Evolutionary conservation across 1,140 invertebrate genomes (phyloP).

Genomic region (Monomorium pharaonis): DNA sequence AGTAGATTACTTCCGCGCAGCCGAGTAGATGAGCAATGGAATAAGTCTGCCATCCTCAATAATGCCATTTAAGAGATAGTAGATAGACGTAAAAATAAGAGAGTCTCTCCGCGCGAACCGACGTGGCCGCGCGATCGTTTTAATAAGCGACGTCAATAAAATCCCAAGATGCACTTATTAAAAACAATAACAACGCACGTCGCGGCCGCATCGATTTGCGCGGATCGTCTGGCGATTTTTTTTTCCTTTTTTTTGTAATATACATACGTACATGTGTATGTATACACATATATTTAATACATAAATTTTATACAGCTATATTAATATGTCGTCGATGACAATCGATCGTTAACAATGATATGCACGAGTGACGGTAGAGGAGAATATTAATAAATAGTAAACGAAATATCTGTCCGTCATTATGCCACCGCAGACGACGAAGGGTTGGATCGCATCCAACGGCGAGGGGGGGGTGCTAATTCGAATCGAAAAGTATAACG

Average conservation of each 20-base stretch:
- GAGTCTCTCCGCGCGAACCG: not conserved
- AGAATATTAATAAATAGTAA: constrained; percentile 77
- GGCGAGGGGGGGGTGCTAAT: no score
- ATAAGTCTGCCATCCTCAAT: not conserved
- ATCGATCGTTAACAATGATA: constrained; percentile 80
- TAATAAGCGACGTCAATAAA: not conserved
- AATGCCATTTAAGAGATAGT: not conserved
- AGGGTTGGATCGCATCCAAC: not conserved
- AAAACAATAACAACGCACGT: not conserved
- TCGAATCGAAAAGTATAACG: not conserved
- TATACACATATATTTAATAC: constrained; percentile 79
- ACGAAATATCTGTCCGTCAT: constrained; percentile 43
- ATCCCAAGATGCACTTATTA: not conserved
- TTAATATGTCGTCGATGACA: constrained; percentile 74
- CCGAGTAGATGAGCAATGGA: not conserved
- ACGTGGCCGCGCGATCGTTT: not conserved
- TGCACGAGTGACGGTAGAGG: constrained; percentile 76
- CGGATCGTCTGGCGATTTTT: not conserved
- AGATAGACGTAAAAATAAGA: not conserved
- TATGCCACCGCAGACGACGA: constrained; percentile 45
- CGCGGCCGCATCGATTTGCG: not conserved
- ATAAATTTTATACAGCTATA: constrained; percentile 83
- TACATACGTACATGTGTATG: constrained; percentile 65
- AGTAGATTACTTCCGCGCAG: constrained; percentile 6
- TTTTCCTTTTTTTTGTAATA: constrained; percentile 65